These are phyloP conservation scores for Origma solitaria DNA, from an alignment of 2,113 vertebrate genomes.

Conservation along the genomic window DNA sequence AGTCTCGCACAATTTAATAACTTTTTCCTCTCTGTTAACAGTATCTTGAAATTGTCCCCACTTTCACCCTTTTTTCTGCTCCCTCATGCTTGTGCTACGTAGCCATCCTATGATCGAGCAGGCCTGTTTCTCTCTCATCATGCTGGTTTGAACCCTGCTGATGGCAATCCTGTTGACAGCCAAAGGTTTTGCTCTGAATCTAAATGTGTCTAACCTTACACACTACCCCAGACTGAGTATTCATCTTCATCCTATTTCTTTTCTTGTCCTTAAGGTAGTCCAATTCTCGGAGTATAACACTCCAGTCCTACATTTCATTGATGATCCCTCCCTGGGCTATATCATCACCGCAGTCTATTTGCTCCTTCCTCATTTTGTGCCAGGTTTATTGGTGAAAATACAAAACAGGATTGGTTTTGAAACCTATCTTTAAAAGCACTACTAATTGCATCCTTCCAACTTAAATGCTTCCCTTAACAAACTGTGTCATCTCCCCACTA, in stretches of 20 bases:
- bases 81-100: neutral
- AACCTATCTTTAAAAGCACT: neutral
- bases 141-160: neutral
- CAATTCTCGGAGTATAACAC: neutral
- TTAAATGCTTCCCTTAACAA: neutral
- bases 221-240: neutral
- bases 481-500: neutral
- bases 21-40: neutral
- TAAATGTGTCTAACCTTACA: neutral
- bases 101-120: neutral
- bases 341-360: neutral
- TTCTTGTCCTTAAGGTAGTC: neutral
- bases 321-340: neutral
- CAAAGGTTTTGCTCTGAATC: neutral
- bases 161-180: neutral
- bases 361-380: neutral
- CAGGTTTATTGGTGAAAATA: neutral
- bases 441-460: neutral
- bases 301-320: neutral
- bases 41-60: neutral
- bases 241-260: neutral
- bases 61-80: neutral
- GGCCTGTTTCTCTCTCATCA: neutral
- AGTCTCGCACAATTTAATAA: neutral
- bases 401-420: neutral